A percentile compares a stretch with the other conserved stretches of the same genome.
Evolutionary conservation across 1,140 invertebrate genomes (phyloP).

Genomic region (Battus philenor): DNA sequence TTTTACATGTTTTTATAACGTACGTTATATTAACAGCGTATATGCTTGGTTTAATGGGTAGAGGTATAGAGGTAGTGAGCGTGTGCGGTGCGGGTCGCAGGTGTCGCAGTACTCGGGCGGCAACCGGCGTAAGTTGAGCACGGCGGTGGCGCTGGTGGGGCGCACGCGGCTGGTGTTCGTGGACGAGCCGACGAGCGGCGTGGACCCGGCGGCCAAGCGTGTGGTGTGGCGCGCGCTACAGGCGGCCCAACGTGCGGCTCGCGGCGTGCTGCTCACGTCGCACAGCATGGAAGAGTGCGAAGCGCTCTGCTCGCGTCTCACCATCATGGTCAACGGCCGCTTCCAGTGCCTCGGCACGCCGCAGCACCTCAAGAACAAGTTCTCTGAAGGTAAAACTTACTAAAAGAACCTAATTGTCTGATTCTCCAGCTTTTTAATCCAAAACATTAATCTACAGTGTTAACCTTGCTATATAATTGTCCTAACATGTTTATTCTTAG

Average conservation of each 20-base stretch:
- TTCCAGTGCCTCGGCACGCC: constrained; percentile 83
- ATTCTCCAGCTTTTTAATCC: too few relatives aligned
- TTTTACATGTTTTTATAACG: too few relatives aligned
- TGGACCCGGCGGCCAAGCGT: constrained; percentile 89
- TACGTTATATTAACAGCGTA: too few relatives aligned
- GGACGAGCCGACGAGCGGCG: constrained; percentile 89
- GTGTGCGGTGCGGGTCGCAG: too few relatives aligned
- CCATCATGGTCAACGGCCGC: constrained; percentile 92
- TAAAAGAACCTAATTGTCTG: too few relatives aligned
- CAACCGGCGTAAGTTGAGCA: constrained; percentile 96
- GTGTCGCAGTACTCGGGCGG: constrained; percentile 88
- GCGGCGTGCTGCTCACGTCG: constrained; percentile 86
- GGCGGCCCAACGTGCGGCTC: constrained; percentile 76
- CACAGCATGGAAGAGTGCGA: constrained; percentile 94
- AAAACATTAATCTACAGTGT: too few relatives aligned
- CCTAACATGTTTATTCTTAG: constrained; percentile 35
- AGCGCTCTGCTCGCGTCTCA: constrained; percentile 89
- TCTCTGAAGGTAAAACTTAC: constrained; percentile 71
- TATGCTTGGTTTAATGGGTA: too few relatives aligned
- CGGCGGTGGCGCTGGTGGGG: constrained; percentile 94
- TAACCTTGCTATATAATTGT: too few relatives aligned
- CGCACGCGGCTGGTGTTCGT: constrained; percentile 91
- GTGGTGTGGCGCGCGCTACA: constrained; percentile 86
- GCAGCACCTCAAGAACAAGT: constrained; percentile 82
- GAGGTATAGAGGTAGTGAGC: too few relatives aligned